Base-by-base conservation (phyloP, 2,113 vertebrate genomes). In the Clarias magur region DNA sequence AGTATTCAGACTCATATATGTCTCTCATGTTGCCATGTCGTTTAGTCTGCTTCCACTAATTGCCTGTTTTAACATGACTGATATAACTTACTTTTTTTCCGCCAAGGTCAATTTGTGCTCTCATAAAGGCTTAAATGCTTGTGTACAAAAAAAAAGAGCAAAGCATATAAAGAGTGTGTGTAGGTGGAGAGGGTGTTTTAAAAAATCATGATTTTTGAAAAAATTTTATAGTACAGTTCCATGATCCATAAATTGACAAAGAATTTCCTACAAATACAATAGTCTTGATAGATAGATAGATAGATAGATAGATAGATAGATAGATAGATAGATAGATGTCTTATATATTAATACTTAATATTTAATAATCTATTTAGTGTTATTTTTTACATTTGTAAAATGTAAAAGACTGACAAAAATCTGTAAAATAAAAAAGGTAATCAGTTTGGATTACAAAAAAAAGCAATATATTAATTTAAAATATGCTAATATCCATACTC, bases 1-100 rank as follows among this genome's bases (percentile, higher is more conserved):
- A n/a, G 30, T 65, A 70, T 78, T 86, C 53, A 68, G 48, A 76
- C 83, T 68, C 60, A 83, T 88, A 19, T 59, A 85, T 67, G 67
- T 87, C 48, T 79, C 48, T 80, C 42, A 15, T 68, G 60, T 81
- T 80, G 62, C 53, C 30, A n/a, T 59, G 78, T 56, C 54, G 17
- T 60, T 86, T 70, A 56, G 16, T 57, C 63, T 53, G 73, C 34
- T 70, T 80, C 15, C 59, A 57, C 70, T 65, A 86, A 70, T 86
- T 67, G 16, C 53, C 75, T 85, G 42, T 21, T n/a, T 63, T 10
- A 42, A 34, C 62, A 68, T 60, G 30, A 80, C 79, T 81, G 85
- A 80, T 75, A 78, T 65, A 19, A 17, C 73, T 85, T 75, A 85
- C 62, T 78, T 68, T 63, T 56, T 63, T 56, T 21, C 68, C 48